These are phyloP conservation scores for Malthinus flaveolus DNA, from an alignment of 2,888 invertebrate genomes.

Conservation along the genomic window DNA sequence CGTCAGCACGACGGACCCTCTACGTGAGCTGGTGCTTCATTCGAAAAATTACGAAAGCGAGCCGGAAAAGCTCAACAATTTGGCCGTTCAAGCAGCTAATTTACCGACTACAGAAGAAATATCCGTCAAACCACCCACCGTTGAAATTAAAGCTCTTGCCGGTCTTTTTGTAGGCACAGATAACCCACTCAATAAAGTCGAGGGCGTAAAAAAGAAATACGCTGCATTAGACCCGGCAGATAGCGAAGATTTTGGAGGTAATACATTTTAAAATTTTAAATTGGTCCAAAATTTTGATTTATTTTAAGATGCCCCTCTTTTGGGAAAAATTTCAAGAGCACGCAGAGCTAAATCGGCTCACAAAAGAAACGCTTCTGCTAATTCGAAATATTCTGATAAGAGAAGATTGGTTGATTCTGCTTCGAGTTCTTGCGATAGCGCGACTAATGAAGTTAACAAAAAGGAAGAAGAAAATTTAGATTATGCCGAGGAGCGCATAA, in stretches of 20 bases:
- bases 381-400: constrained; percentile 47
- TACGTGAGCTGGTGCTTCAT: constrained; percentile 65
- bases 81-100: constrained; percentile 67
- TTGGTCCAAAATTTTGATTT: neutral
- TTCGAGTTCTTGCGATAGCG: constrained; percentile 50
- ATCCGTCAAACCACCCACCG: constrained; percentile 35
- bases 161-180: constrained; percentile 53
- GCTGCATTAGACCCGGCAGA: constrained; percentile 63
- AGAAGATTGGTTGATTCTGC: constrained; percentile 44
- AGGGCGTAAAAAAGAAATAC: constrained; percentile 50
- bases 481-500: constrained; percentile 47
- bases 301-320: constrained; percentile 61
- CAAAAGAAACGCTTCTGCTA: constrained; percentile 45
- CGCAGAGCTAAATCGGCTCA: constrained; percentile 69
- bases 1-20: constrained; percentile 55
- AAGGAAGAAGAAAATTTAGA: constrained; percentile 35
- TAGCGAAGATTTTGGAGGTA: constrained; percentile 65
- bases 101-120: constrained; percentile 57
- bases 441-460: constrained; percentile 20
- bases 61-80: constrained; percentile 57
- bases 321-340: constrained; percentile 69
- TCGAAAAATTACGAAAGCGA: constrained; percentile 56
- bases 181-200: constrained; percentile 49
- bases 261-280: neutral
- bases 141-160: constrained; percentile 49